These are phyloP conservation scores for Coremacera marginata DNA, from an alignment of 2,888 invertebrate genomes.

Conservation along the genomic window DNA sequence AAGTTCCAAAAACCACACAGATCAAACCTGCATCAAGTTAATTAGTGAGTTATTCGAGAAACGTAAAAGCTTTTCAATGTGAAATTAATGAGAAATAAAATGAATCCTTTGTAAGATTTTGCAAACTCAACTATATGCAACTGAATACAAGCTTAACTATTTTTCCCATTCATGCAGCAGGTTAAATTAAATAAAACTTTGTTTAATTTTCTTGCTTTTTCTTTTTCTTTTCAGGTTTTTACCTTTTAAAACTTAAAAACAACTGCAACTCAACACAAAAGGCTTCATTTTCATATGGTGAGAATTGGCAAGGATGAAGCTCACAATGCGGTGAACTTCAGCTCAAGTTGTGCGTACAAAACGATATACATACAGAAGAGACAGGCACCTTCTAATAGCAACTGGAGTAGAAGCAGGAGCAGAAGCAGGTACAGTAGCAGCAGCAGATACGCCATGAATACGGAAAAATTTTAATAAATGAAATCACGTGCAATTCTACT, in stretches of 20 bases:
- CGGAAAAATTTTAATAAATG: slow-evolving; percentile 33
- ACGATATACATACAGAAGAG: no score
- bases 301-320: not conserved
- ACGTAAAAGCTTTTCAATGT: not conserved
- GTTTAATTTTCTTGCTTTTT: not conserved
- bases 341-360: no score
- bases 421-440: not conserved
- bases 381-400: not conserved
- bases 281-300: not conserved
- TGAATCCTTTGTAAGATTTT: not conserved
- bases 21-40: no score
- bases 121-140: not conserved
- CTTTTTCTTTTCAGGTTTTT: not conserved
- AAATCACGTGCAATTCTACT: slow-evolving; percentile 39
- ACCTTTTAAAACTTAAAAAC: not conserved
- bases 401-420: not conserved
- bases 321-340: no score
- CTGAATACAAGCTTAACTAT: not conserved
- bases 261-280: slow-evolving; percentile 5
- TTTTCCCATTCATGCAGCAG: not conserved
- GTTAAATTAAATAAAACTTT: not conserved
- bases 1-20: no score
- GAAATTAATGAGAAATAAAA: not conserved
- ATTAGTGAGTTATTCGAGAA: no score
- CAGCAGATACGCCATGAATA: not conserved